A percentile compares a stretch with the other conserved stretches of the same genome.
Evolutionary conservation across 2,888 invertebrate genomes (phyloP).

Genomic region (Limnephilus auricula): DNA sequence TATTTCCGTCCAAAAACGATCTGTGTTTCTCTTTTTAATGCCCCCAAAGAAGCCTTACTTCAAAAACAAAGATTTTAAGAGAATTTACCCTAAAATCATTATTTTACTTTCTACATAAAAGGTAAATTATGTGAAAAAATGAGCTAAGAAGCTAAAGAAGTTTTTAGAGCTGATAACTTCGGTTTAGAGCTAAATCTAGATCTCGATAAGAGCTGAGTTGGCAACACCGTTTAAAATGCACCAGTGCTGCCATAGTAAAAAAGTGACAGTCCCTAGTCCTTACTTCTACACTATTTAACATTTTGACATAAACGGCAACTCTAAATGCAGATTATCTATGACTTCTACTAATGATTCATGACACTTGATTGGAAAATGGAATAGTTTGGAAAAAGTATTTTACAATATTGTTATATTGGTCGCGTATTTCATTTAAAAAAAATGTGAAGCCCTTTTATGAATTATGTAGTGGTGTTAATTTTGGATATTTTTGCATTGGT

Average conservation of each 20-base stretch:
- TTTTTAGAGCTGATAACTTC: too few relatives aligned
- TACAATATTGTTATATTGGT: not conserved
- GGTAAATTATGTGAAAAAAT: too few relatives aligned
- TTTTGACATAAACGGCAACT: not conserved
- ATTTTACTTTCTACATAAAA: too few relatives aligned
- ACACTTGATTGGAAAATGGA: conserved; percentile 33
- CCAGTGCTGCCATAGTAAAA: not conserved
- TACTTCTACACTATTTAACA: not conserved
- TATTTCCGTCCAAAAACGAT: too few relatives aligned
- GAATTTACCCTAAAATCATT: too few relatives aligned
- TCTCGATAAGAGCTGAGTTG: too few relatives aligned
- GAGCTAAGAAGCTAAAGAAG: too few relatives aligned
- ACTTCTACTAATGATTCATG: conserved; percentile 50
- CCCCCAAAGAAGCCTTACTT: too few relatives aligned
- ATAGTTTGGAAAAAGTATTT: conserved; percentile 22
- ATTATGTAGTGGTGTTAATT: not conserved
- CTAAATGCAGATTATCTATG: conserved; percentile 8
- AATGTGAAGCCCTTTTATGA: not conserved
- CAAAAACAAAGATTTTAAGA: too few relatives aligned
- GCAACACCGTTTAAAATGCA: too few relatives aligned
- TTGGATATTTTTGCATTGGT: not conserved
- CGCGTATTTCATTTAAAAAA: not conserved
- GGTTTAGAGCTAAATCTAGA: too few relatives aligned
- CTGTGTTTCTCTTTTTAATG: too few relatives aligned
- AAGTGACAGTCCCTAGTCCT: not conserved